These are phyloP conservation scores for Rhingia rostrata DNA, from an alignment of 2,888 invertebrate species.

Conservation along the genomic window DNA sequence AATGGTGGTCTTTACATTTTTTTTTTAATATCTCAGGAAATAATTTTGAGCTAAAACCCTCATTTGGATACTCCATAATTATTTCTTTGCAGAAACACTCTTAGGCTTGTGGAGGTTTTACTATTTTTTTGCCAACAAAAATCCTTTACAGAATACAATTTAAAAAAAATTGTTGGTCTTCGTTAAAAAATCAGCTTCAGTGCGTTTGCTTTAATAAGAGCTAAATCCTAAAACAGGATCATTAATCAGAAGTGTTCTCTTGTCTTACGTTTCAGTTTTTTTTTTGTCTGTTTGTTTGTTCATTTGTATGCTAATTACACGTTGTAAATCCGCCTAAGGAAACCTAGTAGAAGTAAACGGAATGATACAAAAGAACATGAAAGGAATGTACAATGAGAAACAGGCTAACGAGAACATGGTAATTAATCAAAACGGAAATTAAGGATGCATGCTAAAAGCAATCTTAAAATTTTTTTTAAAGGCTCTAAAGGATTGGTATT, in stretches of 20 bases:
- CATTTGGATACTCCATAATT: too few relatives aligned
- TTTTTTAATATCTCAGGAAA: too few relatives aligned
- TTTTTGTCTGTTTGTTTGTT: constrained; percentile 16
- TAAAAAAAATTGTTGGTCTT: neutral
- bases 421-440: constrained; percentile 47
- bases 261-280: neutral
- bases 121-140: neutral
- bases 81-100: too few relatives aligned
- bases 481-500: too few relatives aligned
- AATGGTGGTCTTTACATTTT: too few relatives aligned
- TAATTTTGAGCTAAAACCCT: too few relatives aligned
- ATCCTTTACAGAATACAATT: neutral
- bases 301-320: constrained; percentile 54
- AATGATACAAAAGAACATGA: neutral
- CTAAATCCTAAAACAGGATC: constrained; percentile 23
- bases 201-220: constrained; percentile 7
- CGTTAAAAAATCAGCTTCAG: neutral
- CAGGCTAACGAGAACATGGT: constrained; percentile 16
- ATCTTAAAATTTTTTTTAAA: too few relatives aligned
- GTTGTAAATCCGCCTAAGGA: constrained; percentile 37
- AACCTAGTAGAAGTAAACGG: neutral
- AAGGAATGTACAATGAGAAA: neutral
- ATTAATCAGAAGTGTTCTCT: constrained; percentile 42
- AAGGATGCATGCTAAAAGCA: neutral
- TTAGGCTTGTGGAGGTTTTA: neutral